Base-by-base conservation (phyloP, 2,797 vertebrate genomes). In the Macrochelys suwanniensis region DNA sequence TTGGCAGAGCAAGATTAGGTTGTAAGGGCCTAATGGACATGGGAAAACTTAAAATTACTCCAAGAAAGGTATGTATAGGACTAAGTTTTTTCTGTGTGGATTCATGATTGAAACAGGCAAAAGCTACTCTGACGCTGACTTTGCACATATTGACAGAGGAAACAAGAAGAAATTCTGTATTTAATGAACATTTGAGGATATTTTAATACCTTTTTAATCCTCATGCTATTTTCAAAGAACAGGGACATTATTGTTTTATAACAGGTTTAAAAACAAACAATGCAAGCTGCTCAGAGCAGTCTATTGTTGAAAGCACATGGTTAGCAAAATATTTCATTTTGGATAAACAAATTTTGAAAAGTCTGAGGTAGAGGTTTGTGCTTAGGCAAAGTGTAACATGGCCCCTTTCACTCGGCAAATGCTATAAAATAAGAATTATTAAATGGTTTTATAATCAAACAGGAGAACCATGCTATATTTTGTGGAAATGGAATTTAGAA, bases 21-120 rank as follows among this genome's bases (percentile, higher is more conserved):
- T 99, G 99, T 98, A 99, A 99, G 98, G 96, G 99, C 99, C 99
- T 99, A 99, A 99, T 99, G 99, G 99, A 99, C 99, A 99, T 99
- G 99, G 98, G 98, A 98, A 98, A 99, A 98, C 98, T 98, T 98
- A 98, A 98, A 98, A 98, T 97, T 98, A 97, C 98, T 98, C 86
- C 37, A 94, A 97, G 96, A 98, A 98, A 98, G 98, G 98, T 98
- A 98, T 97, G 98, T 97, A 96, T 96, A 95, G 97, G 94, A 94
- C 96, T 95, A 97, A 97, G 96, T 98, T 98, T 98, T 97, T 94
- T 95, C 97, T 97, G 74, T 93, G 96, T 94, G 96, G 87, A 98
- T 97, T 95, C 97, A 94, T 98, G 98, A 98, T 98, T 98, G 97
- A 97, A 98, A 94, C 93, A 84, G 95, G 94, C 68, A 28, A 95